Evolutionary conservation across 2,113 vertebrate species (phyloP).

Genomic region (Phyllostomus discolor): DNA sequence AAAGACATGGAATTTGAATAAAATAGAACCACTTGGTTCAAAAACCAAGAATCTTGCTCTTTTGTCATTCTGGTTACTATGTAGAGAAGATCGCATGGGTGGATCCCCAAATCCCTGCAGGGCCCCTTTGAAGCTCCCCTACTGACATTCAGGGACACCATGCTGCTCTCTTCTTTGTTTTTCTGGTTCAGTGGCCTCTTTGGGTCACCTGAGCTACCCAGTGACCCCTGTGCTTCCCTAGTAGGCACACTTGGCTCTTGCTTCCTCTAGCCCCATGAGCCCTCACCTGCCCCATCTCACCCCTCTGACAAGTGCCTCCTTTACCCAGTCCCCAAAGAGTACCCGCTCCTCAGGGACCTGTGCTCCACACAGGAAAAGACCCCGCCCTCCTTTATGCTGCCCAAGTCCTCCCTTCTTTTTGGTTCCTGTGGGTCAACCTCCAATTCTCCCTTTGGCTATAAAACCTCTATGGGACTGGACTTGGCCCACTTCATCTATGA

Average conservation of each 20-base stretch:
- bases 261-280: fast-evolving
- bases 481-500: no score
- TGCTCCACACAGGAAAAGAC: background rate
- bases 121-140: no score
- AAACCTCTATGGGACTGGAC: fast-evolving
- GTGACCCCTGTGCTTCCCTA: background rate
- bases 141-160: fast-evolving
- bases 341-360: no score
- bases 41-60: background rate
- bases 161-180: no score
- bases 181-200: no score
- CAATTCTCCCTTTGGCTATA: background rate
- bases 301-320: no score
- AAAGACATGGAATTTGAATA: background rate
- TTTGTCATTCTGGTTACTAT: no score
- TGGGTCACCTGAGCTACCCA: background rate
- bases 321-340: background rate
- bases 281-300: fast-evolving
- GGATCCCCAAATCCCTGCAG: fast-evolving
- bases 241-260: fast-evolving
- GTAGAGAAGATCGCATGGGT: fast-evolving
- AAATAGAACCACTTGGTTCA: background rate
- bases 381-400: background rate
- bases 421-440: background rate
- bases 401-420: background rate